Base-by-base conservation (phyloP, 2,888 invertebrate species). In the Hydroisotoma schaefferi region DNA sequence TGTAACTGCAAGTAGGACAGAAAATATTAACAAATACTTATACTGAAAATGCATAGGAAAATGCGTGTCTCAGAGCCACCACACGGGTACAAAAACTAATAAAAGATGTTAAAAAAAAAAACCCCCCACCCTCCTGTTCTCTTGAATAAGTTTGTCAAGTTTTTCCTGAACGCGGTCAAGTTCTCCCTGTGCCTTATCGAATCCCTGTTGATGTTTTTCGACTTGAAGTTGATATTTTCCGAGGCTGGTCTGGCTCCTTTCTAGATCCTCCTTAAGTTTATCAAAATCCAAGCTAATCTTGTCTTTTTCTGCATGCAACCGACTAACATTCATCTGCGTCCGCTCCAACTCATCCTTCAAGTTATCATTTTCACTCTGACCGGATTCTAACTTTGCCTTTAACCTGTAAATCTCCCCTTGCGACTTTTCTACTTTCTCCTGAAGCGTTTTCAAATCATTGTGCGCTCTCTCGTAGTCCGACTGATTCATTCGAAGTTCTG, bases 341-440 rank as follows among this genome's bases (percentile, higher is more conserved):
- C 90, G 84, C 77, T 94, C 94, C 76, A 93, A 86, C 78, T 94
- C 94, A 76, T 94, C 93, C 68, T 91, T 88, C 71, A 94, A 81
- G 76, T 90, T 92, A 75, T 93, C 92, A 76, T 92, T 91, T 79
- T 94, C 94, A 62, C 90, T 90, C 81, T 93, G 92, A 77, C 93
- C 92, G 81, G 94, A 94, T 81, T 94, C 94, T 75, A 94, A 81
- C 76, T 93, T 88, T 40, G 94, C 94, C 78, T 94, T 94, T 73
- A 94, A 82, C 77, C 94, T 86, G 76, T 94, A 94, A 37, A 94
- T 92, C 78, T 94, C 94, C 64, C 94, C 94, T 78, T 94, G 94
- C 57, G 91, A 90, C 80, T 93, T 92, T 77, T 94, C 94, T 65
- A 94, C 79, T 80, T 94, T 94, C 75, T 94, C 94, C 76, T 94